Percentiles rank a stretch among this genome's conserved stretches.
Evolutionary conservation across 2,113 vertebrate genomes (phyloP).

Genomic region (Cavia porcellus): DNA sequence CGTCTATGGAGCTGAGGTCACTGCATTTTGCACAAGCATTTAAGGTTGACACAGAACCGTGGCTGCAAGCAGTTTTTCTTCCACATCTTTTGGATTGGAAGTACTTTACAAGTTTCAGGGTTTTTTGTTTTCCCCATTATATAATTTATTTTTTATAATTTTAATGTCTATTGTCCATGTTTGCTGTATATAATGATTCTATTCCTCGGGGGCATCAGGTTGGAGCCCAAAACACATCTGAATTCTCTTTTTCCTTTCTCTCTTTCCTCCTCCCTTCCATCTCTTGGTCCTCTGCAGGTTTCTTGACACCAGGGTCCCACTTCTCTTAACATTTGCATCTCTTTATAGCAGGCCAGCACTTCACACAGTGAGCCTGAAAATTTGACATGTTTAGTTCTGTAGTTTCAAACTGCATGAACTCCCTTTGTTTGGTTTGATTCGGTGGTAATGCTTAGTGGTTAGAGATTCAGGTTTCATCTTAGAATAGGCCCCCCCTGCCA

Average conservation of each 20-base stretch:
- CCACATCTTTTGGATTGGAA: not conserved
- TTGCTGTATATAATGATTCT: not conserved
- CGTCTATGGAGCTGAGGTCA: not conserved
- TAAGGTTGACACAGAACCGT: not conserved
- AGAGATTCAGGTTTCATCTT: not conserved
- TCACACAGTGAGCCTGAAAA: slow-evolving; percentile 28
- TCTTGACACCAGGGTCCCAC: not conserved
- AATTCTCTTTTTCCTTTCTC: not conserved
- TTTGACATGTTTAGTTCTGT: not conserved
- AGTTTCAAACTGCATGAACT: slow-evolving; percentile 1
- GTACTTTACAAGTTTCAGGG: not conserved
- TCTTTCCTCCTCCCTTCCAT: not conserved
- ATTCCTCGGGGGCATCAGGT: not conserved
- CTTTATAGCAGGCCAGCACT: not conserved
- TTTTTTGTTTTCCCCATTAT: not conserved
- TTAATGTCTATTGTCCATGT: not conserved
- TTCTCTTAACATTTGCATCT: not conserved
- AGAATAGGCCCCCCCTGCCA: not conserved
- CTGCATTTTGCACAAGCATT: not conserved
- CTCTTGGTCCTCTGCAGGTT: not conserved
- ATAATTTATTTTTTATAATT: not conserved
- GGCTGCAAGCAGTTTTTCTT: not conserved
- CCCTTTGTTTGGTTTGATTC: not conserved
- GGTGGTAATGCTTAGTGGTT: not conserved
- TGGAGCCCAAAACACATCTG: not conserved